Evolutionary conservation across 2,113 vertebrate genomes (phyloP).

Genomic region (Menura novaehollandiae): DNA sequence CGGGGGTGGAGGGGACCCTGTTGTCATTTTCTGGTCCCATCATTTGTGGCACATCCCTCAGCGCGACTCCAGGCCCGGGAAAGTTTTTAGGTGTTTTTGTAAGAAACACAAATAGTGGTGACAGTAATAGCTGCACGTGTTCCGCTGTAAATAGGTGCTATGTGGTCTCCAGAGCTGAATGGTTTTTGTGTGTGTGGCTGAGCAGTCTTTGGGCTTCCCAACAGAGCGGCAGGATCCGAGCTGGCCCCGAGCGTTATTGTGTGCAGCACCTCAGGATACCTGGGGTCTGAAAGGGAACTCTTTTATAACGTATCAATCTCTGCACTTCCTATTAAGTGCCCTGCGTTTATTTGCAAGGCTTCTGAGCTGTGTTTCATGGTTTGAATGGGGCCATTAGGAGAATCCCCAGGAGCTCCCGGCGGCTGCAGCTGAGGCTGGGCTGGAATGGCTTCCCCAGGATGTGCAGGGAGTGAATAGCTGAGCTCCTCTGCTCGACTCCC

Average conservation of each 20-base stretch:
- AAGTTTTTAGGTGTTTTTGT: background rate
- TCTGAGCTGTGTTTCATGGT: background rate
- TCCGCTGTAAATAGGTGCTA: background rate
- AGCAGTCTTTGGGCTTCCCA: accelerated
- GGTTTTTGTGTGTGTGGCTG: background rate
- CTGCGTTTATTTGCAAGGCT: background rate
- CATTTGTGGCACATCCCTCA: accelerated
- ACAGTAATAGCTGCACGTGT: accelerated
- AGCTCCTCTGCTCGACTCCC: background rate
- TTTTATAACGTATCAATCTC: background rate
- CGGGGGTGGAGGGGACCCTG: background rate
- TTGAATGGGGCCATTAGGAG: background rate
- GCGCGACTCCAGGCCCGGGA: accelerated
- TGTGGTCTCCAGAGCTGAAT: background rate
- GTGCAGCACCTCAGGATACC: background rate
- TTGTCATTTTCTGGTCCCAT: background rate
- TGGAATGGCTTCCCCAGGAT: background rate
- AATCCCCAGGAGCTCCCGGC: background rate
- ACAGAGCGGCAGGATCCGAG: background rate
- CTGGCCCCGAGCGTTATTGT: background rate
- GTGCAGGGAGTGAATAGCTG: background rate
- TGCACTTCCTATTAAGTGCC: background rate
- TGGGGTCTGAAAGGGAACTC: background rate
- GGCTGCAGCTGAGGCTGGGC: background rate
- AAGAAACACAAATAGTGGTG: background rate